phyloP scores from a whole-genome alignment of 2,888 invertebrate species.

The Mystacides longicornis region DNA sequence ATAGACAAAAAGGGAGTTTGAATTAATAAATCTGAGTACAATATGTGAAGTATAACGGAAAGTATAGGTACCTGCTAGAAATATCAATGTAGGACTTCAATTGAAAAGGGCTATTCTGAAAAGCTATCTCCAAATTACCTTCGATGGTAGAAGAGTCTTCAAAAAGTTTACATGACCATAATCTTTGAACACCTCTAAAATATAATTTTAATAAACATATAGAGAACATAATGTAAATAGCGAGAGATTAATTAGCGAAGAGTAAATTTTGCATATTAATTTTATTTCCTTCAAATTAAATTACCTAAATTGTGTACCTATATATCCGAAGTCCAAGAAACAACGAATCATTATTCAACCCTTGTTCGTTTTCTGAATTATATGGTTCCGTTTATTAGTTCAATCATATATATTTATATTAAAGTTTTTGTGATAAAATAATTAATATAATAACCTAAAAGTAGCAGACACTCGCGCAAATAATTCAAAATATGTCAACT shows the following conservation, averaged over 20 bases:
- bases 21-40: no score
- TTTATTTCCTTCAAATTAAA: background rate
- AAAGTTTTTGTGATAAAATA: no score
- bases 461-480: no score
- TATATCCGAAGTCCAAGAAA: constrained; percentile 66
- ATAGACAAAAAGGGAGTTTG: no score
- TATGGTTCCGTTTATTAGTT: no score
- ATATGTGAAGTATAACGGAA: no score
- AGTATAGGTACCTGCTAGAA: constrained; percentile 74
- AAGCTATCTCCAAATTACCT: constrained; percentile 62
- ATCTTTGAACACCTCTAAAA: constrained; percentile 64
- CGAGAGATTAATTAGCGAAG: background rate
- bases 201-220: background rate
- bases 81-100: constrained; percentile 51
- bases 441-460: no score
- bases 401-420: no score
- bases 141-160: constrained; percentile 62
- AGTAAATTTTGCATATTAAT: background rate
- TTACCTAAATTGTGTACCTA: constrained; percentile 72
- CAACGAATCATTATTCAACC: constrained; percentile 55
- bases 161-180: constrained; percentile 35
- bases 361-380: no score
- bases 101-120: constrained; percentile 47
- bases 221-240: background rate
- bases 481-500: no score